Evolutionary conservation across 2,888 invertebrate species (phyloP).

Genomic region (Mayetiola destructor): DNA sequence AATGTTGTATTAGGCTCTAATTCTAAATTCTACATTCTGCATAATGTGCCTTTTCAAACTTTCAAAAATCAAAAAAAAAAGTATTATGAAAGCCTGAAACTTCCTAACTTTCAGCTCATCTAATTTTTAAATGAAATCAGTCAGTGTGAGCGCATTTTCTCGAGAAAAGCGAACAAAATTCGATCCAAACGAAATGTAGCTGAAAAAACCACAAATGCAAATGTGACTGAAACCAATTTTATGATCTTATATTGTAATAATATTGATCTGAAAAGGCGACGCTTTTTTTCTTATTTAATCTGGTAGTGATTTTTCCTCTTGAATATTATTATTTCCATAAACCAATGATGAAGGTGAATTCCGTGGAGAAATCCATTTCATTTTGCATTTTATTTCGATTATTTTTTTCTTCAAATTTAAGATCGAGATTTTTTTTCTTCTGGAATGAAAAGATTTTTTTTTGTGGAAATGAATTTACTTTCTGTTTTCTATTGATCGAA

Average conservation of each 20-base stretch:
- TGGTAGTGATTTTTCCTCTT: background rate
- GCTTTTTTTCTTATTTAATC: constrained; percentile 7
- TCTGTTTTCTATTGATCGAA: too few species aligned
- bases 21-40: background rate
- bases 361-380: background rate
- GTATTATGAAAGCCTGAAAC: too few species aligned
- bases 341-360: background rate
- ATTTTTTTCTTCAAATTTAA: too few species aligned
- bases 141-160: too few species aligned
- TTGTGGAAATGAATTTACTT: background rate
- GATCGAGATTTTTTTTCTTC: background rate
- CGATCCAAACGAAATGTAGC: background rate
- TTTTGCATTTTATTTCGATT: background rate
- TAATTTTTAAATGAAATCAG: too few species aligned
- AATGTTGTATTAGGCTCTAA: too few species aligned
- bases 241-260: constrained; percentile 10
- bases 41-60: background rate
- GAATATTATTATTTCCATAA: background rate
- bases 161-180: too few species aligned
- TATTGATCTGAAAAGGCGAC: constrained; percentile 2
- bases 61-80: background rate
- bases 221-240: background rate
- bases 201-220: background rate
- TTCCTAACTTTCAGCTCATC: too few species aligned
- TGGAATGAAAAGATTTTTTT: background rate